Conservation (phyloP, 2,888 invertebrate genomes). For the Ceraclea dissimilis region DNA sequence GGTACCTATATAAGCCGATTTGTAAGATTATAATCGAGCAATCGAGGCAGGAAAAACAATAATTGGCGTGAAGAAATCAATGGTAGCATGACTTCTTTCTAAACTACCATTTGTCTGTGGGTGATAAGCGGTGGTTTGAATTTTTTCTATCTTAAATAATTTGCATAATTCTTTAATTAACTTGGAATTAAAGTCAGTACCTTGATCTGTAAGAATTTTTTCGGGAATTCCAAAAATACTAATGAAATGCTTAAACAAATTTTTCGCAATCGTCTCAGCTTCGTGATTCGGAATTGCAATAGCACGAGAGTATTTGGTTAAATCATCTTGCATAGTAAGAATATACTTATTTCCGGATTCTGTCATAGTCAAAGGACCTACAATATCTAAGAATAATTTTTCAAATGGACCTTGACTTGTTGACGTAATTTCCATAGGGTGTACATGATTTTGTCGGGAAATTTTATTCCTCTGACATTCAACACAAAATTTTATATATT, state of each 20-base stretch:
- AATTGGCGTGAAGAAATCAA: no score
- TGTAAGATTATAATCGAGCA: no score
- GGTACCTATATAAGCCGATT: no score
- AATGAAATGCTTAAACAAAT: conserved; percentile 29
- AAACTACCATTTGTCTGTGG: conserved; percentile 31
- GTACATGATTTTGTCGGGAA: conserved; percentile 21
- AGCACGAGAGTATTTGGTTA: conserved; percentile 29
- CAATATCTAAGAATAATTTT: conserved; percentile 29
- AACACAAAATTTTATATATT: conserved; percentile 29
- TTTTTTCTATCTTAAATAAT: conserved; percentile 30
- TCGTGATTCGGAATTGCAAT: conserved; percentile 28
- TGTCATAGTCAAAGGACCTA: conserved; percentile 28
- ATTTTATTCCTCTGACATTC: conserved; percentile 30
- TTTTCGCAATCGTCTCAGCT: conserved; percentile 29
- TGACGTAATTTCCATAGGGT: conserved; percentile 31
- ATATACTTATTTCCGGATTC: conserved; percentile 28
- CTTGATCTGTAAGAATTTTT: conserved; percentile 33
- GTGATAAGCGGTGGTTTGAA: conserved; percentile 29
- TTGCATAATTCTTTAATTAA: conserved; percentile 30
- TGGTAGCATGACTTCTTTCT: conserved; percentile 30
- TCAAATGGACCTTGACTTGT: conserved; percentile 29
- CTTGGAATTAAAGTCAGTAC: conserved; percentile 31
- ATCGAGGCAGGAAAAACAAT: no score
- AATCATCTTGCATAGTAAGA: conserved; percentile 28
- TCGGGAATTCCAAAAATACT: conserved; percentile 32